Percentiles rank a stretch among this genome's conserved stretches.
These are phyloP conservation scores for Gobius niger DNA, from an alignment of 2,113 vertebrate genomes.

Conservation along the genomic window DNA sequence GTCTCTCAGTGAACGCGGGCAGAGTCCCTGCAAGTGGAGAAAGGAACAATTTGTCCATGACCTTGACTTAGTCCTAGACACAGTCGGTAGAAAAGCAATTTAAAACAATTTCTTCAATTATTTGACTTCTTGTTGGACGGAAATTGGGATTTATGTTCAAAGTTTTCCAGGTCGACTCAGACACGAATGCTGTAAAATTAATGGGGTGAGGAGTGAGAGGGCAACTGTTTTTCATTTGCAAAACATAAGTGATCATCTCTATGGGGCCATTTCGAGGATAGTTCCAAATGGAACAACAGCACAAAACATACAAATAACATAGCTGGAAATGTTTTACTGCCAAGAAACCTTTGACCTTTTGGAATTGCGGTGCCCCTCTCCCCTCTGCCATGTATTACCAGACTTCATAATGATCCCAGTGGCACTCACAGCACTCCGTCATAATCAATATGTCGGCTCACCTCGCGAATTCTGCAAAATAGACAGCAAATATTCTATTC, in stretches of 20 bases:
- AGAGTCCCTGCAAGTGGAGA: conserved; percentile 29
- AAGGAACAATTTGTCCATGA: conserved; percentile 49
- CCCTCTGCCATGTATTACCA: conserved; percentile 16
- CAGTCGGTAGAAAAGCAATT: conserved; percentile 45
- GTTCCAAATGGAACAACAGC: conserved; percentile 5
- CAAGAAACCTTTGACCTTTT: conserved; percentile 22
- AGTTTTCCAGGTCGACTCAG: conserved; percentile 20
- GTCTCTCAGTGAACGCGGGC: conserved; percentile 40
- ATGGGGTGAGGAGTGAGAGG: conserved; percentile 31
- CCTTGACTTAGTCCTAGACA: conserved; percentile 63
- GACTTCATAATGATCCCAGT: conserved; percentile 10
- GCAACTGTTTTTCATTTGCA: conserved; percentile 1
- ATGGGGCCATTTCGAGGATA: conserved; percentile 4
- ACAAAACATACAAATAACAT: conserved; percentile 28
- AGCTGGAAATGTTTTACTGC: not conserved
- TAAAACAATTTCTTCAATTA: conserved; percentile 54
- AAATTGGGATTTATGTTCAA: conserved; percentile 48
- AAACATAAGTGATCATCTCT: not conserved
- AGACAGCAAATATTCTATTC: conserved; percentile 50
- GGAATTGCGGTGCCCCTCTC: not conserved
- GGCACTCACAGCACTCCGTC: not conserved
- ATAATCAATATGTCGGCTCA: conserved; percentile 41
- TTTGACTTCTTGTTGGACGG: conserved; percentile 36
- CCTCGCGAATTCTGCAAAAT: conserved; percentile 29
- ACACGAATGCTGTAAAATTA: conserved; percentile 39